Evolutionary conservation across 2,797 vertebrate genomes (phyloP).

Genomic region (Periparus ater): DNA sequence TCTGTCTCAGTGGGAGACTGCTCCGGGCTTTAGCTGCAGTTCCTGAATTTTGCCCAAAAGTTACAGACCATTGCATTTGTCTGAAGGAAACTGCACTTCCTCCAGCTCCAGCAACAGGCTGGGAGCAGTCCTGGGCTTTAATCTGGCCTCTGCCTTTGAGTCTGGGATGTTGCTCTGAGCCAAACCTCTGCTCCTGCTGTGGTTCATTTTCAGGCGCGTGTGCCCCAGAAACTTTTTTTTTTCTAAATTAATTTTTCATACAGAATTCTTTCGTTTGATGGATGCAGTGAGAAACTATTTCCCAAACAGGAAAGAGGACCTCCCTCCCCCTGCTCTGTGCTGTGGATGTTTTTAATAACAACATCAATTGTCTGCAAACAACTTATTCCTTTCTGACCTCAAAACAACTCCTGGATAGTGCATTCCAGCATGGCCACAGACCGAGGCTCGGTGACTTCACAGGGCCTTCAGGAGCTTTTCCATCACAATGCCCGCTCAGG

Average conservation of each 20-base stretch:
- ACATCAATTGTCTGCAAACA: slow-evolving; percentile 65
- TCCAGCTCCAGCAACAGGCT: neutral
- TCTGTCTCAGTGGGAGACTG: neutral
- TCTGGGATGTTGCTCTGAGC: slow-evolving; percentile 1
- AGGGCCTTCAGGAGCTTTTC: slow-evolving; percentile 12
- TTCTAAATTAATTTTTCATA: slow-evolving; percentile 41
- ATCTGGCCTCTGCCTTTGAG: neutral
- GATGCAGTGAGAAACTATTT: slow-evolving; percentile 64
- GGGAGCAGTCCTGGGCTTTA: neutral
- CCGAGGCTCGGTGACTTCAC: slow-evolving; percentile 25
- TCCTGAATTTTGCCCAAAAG: neutral
- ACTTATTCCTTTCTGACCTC: slow-evolving; percentile 69
- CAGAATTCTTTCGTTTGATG: slow-evolving; percentile 39
- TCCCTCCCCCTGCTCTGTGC: neutral
- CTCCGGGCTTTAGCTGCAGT: neutral
- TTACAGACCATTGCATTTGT: slow-evolving; percentile 22
- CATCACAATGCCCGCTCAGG: neutral
- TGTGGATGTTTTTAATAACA: slow-evolving; percentile 66
- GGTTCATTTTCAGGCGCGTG: slow-evolving; percentile 42
- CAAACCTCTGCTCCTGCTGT: slow-evolving; percentile 51
- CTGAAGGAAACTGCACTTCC: slow-evolving; percentile 47
- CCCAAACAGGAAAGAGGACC: slow-evolving; percentile 62
- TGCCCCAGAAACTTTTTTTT: slow-evolving; percentile 16
- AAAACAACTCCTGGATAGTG: slow-evolving; percentile 60
- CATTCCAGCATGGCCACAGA: slow-evolving; percentile 61